Conservation (phyloP, 2,797 vertebrate genomes). For the Cuniculus paca region DNA sequence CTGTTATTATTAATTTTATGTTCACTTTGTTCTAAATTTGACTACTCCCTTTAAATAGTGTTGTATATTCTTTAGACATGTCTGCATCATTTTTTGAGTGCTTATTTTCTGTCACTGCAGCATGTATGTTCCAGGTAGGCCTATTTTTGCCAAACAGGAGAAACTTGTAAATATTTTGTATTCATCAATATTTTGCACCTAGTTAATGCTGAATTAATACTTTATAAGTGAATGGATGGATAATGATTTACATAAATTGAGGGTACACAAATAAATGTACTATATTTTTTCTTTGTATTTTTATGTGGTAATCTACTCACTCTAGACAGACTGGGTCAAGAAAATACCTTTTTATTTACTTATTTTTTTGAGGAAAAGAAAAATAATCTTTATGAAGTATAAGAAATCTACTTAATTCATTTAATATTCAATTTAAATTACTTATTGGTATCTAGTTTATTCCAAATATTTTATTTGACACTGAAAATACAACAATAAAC, state of each 20-base stretch:
- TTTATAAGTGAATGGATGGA: not conserved
- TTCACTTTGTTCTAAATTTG: slow-evolving; percentile 19
- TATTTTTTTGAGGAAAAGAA: not conserved
- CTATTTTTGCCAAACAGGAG: not conserved
- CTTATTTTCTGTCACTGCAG: not conserved
- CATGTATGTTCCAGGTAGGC: not conserved
- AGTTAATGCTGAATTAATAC: not conserved
- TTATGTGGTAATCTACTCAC: not conserved
- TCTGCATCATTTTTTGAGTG: not conserved
- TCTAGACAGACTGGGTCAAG: not conserved
- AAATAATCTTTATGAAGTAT: slow-evolving; percentile 45
- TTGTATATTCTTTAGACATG: not conserved
- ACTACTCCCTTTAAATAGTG: not conserved
- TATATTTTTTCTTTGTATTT: slow-evolving; percentile 46
- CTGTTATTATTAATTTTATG: not conserved
- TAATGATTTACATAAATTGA: not conserved
- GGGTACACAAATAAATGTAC: not conserved
- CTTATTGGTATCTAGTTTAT: not conserved
- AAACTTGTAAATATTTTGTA: not conserved
- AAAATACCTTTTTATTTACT: not conserved
- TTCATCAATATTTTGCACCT: slow-evolving; percentile 2
- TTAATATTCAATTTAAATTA: not conserved
- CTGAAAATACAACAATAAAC: not conserved
- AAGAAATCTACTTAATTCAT: not conserved
- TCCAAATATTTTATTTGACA: slow-evolving; percentile 23